Base-by-base conservation (phyloP, 37 sponge, comb jelly and placozoan species). In the Corticium candelabrum region DNA sequence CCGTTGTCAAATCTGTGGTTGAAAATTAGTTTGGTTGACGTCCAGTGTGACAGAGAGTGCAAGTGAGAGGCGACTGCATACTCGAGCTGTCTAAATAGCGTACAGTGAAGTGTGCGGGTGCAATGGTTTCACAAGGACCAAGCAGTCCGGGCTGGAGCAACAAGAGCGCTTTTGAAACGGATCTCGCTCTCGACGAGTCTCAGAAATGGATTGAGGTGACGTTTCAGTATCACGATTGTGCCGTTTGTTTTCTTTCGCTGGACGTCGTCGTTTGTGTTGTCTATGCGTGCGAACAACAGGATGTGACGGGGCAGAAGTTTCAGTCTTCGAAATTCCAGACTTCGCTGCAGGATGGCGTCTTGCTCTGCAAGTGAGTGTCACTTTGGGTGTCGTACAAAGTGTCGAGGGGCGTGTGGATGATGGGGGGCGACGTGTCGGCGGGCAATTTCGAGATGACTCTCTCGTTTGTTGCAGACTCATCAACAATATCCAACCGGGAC, bases 291-390 rank as follows among this genome's bases (percentile, higher is more conserved):
- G 62, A 50, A 50, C 62, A 21, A 11, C 62, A 50, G 62, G 62
- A 50, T 27, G 62, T 50, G 62, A 50, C 62, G 15, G 62, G 21
- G 21, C 15, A 50, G 62, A 50, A 50, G 62, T 50, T 50, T 21
- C 62, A 21, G 15, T 27, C 15, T 50, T 50, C 62, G 11, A 11
- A 21, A 11, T 85, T 88, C 75, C 5, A 74, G 37, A 79, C 85
- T 34, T 79, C 75, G 37, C 75, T 91, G 1, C 78, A 88, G 35
- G 92, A 91, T 87, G 92, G 92, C 21, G 77, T 72, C 2, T 38
- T 91, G 27, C 88, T 91, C n/a, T 91, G 92, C 89, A 70, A 78
- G 92, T 91, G 40, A 83, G 88, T 79, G 5, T 29, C 11, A 11
- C 29, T 7, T 75, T n/a, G 2, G 37, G 37, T 2, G 3, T 32